Conservation (phyloP, 2,797 vertebrate species). For the Rhynchonycteris naso region DNA sequence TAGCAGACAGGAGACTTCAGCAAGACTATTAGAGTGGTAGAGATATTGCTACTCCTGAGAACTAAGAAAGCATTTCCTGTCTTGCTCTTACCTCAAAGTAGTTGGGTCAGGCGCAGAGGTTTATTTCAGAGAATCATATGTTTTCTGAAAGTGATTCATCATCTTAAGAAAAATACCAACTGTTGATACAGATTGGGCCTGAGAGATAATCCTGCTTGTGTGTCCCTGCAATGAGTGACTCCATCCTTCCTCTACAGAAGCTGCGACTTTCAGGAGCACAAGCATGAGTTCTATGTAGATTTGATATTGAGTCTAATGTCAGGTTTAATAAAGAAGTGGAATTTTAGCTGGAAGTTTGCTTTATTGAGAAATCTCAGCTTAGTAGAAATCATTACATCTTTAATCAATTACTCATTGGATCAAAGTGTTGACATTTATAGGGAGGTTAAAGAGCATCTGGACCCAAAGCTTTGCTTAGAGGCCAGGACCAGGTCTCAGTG, state of each 20-base stretch:
- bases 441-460: not conserved
- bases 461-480: not conserved
- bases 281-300: not conserved
- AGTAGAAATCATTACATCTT: conserved; percentile 44
- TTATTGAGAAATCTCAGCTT: conserved; percentile 52
- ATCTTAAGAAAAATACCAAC: conserved; percentile 16
- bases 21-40: not conserved
- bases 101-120: not conserved
- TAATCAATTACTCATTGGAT: conserved; percentile 54
- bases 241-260: not conserved
- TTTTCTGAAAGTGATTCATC: conserved; percentile 26
- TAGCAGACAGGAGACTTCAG: not conserved
- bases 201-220: not conserved
- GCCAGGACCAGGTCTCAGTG: not conserved
- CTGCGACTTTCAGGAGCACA: not conserved
- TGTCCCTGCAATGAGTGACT: not conserved
- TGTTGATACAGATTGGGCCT: not conserved
- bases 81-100: not conserved
- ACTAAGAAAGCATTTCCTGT: not conserved
- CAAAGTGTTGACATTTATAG: conserved; percentile 20
- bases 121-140: conserved; percentile 40
- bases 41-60: not conserved
- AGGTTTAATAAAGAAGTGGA: conserved; percentile 67
- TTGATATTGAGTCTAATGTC: conserved; percentile 28
- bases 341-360: conserved; percentile 11